Conservation (phyloP, 2,113 vertebrate species). For the Sinocyclocheilus anophthalmus region DNA sequence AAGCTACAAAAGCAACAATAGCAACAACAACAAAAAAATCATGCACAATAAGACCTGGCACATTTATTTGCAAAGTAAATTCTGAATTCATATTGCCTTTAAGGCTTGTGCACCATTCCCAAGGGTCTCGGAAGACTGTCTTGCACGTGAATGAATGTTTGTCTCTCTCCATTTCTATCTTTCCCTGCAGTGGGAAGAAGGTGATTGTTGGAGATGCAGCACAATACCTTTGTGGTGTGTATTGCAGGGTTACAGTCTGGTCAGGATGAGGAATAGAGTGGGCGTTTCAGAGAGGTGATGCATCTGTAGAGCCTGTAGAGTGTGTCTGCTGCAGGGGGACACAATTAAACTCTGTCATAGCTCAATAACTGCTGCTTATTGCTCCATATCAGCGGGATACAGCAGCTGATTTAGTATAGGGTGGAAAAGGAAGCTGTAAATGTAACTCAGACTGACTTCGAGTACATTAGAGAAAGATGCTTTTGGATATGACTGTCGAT, state of each 20-base stretch:
- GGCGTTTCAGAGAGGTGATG: constrained; percentile 3
- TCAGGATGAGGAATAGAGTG: constrained; percentile 29
- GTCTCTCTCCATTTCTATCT: constrained; percentile 4
- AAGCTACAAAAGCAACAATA: neutral
- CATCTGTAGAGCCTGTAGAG: neutral
- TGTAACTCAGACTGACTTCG: neutral
- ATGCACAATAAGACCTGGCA: neutral
- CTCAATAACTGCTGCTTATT: constrained; percentile 2
- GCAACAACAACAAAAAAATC: neutral
- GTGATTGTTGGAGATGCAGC: neutral
- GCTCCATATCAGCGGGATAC: constrained; percentile 8
- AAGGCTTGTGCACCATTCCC: neutral
- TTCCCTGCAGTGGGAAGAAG: neutral
- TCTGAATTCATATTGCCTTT: neutral
- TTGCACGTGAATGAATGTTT: neutral
- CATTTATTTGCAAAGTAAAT: neutral
- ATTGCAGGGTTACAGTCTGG: constrained; percentile 21
- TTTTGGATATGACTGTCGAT: neutral
- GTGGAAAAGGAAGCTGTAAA: neutral
- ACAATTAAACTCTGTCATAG: constrained; percentile 18
- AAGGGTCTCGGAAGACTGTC: neutral
- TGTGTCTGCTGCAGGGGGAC: constrained; percentile 22
- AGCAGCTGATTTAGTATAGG: neutral
- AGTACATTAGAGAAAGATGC: neutral
- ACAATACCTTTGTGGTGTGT: constrained; percentile 9